phyloP scores from a whole-genome alignment of 2,797 vertebrate genomes.

The Okamejei kenojei region DNA sequence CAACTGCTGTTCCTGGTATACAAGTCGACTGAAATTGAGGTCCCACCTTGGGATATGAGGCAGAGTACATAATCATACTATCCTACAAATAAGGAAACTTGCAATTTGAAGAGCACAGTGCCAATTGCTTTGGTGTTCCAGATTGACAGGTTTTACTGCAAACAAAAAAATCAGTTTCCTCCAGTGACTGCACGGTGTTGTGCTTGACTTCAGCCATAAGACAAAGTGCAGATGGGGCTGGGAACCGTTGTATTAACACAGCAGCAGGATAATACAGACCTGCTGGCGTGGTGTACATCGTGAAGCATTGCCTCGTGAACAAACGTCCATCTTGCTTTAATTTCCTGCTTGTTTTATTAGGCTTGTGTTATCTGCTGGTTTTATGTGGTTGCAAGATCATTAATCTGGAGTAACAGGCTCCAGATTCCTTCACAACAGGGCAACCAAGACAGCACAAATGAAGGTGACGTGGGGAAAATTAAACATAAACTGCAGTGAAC shows the following conservation, averaged over 20 bases:
- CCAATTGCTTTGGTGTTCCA: background rate
- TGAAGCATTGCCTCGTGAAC: background rate
- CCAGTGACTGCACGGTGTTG: background rate
- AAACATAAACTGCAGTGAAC: background rate
- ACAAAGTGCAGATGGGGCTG: background rate
- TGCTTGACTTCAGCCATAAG: background rate
- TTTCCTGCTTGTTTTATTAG: constrained; percentile 27
- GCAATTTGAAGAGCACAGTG: background rate
- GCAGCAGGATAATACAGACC: background rate
- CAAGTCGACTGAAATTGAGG: no score
- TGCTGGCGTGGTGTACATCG: background rate
- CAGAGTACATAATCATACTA: background rate
- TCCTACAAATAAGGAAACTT: background rate
- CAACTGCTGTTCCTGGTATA: no score
- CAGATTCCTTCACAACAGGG: background rate
- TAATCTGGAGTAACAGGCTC: background rate
- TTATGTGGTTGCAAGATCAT: constrained; percentile 17
- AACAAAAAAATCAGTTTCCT: background rate
- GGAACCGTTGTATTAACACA: background rate
- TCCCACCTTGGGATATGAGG: background rate
- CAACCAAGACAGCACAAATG: constrained; percentile 1
- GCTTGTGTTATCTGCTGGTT: constrained; percentile 17
- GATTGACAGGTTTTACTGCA: background rate
- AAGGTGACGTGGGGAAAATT: constrained; percentile 16
- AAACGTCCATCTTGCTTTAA: constrained; percentile 19